Base-by-base conservation (phyloP, 2,113 vertebrate species). In the Elaphurus davidianus region DNA sequence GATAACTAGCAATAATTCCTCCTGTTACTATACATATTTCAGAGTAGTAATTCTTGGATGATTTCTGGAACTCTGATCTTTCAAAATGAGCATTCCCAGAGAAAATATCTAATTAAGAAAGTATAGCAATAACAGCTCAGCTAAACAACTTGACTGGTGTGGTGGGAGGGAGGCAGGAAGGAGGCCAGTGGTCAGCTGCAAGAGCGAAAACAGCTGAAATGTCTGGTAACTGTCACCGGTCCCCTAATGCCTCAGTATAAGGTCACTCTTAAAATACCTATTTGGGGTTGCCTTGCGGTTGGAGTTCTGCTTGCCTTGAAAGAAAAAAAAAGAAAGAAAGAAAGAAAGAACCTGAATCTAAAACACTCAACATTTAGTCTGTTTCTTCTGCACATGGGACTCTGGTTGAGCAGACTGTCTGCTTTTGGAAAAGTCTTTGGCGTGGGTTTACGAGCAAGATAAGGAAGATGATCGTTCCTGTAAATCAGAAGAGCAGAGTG, bases 91-190 rank as follows among this genome's bases (percentile, higher is more conserved):
- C 30, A 64, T 71, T 81, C 60, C 25, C 71, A 90, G 79, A 90
- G 33, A 97, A 98, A 94, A 93, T 19, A 64, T 17, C 33, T 54
- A 90, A 78, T 47, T 87, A 84, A 92, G 82, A 92, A 95, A 45
- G 84, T 6, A 74, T 0, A 52, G n/a, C 27, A 89, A 45, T 45
- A 89, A 83, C 5, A 90, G 87, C 17, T 87, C 55, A 78, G 59
- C 40, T 91, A 67, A 88, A 54, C 16, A 85, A 40, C 60, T 43
- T 43, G 19, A 25, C 13, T 85, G 76, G 52, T 33, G 21, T 3
- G 6, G 25, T 16, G 19, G 27, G 27, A 27, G 54, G 50, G 85
- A 83, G 30, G 27, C 21, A 76, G 50, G 43, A 81, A 82, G 45
- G 50, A 55, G 23, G n/a, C 82, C 67, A 88, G 30, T 67, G n/a